Base-by-base conservation (phyloP, 2,888 invertebrate species). In the Unio delphinus region DNA sequence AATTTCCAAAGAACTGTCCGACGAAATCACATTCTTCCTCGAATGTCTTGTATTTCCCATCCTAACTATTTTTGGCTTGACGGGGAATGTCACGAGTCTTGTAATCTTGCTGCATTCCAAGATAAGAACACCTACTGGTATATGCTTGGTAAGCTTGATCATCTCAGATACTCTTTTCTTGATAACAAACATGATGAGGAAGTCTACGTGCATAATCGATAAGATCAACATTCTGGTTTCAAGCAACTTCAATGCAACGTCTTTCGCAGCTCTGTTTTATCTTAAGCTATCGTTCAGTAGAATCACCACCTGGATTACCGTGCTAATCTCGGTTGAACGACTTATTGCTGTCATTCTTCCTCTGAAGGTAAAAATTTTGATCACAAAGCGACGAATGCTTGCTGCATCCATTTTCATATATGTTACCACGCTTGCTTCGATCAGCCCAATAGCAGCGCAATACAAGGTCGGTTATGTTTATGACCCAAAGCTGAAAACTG, bases 261-360 rank as follows among this genome's bases (percentile, higher is more conserved):
- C 75, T 6, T 80, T 80, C 61, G 61, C 58, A 26, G 73, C 74
- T 17, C 65, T 78, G 56, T 78, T 75, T 59, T 78, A 75, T 67
- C 30, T 77, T 5, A 75, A 72, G 34, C 68, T 73, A 6, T 65
- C 73, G 0, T 80, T 80, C 59, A 77, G 75, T 65, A 71, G 80
- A 1, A 67, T 73, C 23, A 75, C 78, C 5, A 75, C 78, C 1
- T 65, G 74, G n/a, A 61, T 80, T 3, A 70, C 76, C 54, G 75
- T 78, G 20, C 26, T 77, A 11, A 78, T 80, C 11, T 75, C 74
- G 0, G 55, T 73, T 3, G 77, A 80, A 26, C 68, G 80, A 20
- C 61, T 80, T 18, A 71, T 80, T 15, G 80, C 80, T 23, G 80
- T 80, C 5, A 69, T 73, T 3, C 73, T 78, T 62, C 80, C 80